A percentile compares a stretch with the other conserved stretches of the same genome.
Evolutionary conservation across 2,797 vertebrate genomes (phyloP).

Genomic region (Microchirus variegatus): DNA sequence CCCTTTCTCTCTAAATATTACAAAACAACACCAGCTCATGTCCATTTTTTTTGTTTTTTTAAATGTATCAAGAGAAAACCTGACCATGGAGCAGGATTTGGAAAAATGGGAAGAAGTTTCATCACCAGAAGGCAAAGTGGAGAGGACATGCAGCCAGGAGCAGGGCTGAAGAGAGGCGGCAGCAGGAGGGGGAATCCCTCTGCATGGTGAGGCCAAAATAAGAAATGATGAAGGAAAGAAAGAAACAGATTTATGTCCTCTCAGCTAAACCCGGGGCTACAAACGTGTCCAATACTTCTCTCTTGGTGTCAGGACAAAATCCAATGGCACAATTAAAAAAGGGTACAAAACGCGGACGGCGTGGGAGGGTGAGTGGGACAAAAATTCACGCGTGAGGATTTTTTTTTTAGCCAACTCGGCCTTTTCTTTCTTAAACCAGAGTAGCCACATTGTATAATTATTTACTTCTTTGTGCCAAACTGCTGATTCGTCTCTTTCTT

Average conservation of each 20-base stretch:
- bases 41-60: not conserved
- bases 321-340: slow-evolving; percentile 76
- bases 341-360: slow-evolving; percentile 78
- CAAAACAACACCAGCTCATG: not conserved
- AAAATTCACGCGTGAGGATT: slow-evolving; percentile 87
- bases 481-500: slow-evolving; percentile 86
- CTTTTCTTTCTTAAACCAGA: slow-evolving; percentile 51
- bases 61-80: slow-evolving; percentile 46
- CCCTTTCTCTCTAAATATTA: not conserved
- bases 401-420: slow-evolving; percentile 77
- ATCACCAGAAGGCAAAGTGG: slow-evolving; percentile 84
- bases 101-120: slow-evolving; percentile 77
- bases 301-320: slow-evolving; percentile 66
- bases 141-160: slow-evolving; percentile 79
- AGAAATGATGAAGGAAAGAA: slow-evolving; percentile 37
- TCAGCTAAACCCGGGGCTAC: slow-evolving; percentile 82
- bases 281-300: slow-evolving; percentile 86
- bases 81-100: slow-evolving; percentile 68
- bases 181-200: slow-evolving; percentile 85
- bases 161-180: slow-evolving; percentile 70
- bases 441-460: slow-evolving; percentile 85
- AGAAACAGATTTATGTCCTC: slow-evolving; percentile 89
- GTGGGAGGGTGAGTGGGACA: slow-evolving; percentile 90
- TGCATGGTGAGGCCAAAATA: slow-evolving; percentile 89
- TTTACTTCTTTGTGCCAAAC: slow-evolving; percentile 91